Conservation (phyloP, 2,888 invertebrate species). For the Andrena dorsata region DNA sequence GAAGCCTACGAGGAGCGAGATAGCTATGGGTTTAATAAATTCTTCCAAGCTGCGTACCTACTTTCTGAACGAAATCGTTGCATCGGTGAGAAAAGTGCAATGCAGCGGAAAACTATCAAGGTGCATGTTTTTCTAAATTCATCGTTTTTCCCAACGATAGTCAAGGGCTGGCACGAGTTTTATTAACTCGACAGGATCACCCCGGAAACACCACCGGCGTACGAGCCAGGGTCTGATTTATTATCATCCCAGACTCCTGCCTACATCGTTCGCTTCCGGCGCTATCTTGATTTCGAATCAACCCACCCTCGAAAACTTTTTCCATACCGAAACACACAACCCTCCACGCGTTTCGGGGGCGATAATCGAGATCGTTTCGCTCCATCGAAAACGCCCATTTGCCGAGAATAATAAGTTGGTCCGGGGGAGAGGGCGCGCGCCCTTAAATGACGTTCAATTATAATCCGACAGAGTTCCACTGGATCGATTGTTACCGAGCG, state of each 20-base stretch:
- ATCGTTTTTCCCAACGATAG: neutral
- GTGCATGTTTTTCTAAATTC: neutral
- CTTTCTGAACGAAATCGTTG: neutral
- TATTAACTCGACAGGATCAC: constrained; percentile 56
- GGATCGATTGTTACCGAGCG: constrained; percentile 10
- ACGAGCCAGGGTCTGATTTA: constrained; percentile 62
- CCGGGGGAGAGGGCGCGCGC: constrained; percentile 19
- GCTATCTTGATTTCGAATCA: constrained; percentile 70
- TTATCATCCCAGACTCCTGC: constrained; percentile 65
- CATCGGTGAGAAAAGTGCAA: too few relatives aligned
- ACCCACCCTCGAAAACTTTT: constrained; percentile 49
- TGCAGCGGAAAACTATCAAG: neutral
- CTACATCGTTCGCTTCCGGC: constrained; percentile 67
- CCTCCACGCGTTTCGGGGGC: constrained; percentile 39
- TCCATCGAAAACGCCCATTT: constrained; percentile 63
- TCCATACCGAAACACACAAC: constrained; percentile 49
- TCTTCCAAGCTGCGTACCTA: neutral
- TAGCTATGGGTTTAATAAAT: neutral
- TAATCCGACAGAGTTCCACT: constrained; percentile 36
- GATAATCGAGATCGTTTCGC: constrained; percentile 64
- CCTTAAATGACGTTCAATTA: constrained; percentile 39
- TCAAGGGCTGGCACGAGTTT: constrained; percentile 61
- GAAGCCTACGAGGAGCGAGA: neutral
- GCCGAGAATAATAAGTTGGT: constrained; percentile 58
- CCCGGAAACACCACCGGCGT: constrained; percentile 52